Percentiles rank a stretch among this genome's conserved stretches.
Conservation (phyloP, 2,888 invertebrate species). For the Atethmia centrago region DNA sequence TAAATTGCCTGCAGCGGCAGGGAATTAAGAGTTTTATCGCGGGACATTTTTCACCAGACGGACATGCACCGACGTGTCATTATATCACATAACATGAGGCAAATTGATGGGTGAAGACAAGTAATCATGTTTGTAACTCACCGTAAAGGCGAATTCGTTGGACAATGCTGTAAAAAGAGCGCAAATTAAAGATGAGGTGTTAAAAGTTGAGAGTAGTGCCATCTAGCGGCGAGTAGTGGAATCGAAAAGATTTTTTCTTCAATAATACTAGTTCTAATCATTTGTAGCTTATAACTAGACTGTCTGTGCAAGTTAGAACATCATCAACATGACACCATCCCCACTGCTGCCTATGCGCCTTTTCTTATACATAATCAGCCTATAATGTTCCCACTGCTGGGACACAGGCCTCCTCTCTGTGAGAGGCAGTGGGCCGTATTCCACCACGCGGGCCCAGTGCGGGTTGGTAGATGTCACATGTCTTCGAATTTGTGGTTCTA, state of each 20-base stretch:
- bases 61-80: slow-evolving; percentile 62
- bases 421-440: no score
- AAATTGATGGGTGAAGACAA: slow-evolving; percentile 66
- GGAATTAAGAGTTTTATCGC: slow-evolving; percentile 70
- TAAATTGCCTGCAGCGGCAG: slow-evolving; percentile 68
- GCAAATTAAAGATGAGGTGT: slow-evolving; percentile 2
- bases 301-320: background rate
- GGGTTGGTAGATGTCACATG: no score
- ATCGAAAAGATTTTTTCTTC: background rate
- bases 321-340: background rate
- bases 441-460: no score
- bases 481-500: no score
- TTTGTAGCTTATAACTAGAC: background rate
- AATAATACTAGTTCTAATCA: background rate
- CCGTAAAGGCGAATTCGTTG: slow-evolving; percentile 41
- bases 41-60: slow-evolving; percentile 72
- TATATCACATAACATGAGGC: slow-evolving; percentile 62
- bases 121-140: slow-evolving; percentile 54
- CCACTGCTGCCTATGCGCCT: background rate
- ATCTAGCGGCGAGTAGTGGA: slow-evolving; percentile 54
- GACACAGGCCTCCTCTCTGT: no score
- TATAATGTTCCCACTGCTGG: no score
- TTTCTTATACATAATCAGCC: background rate
- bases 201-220: slow-evolving; percentile 36
- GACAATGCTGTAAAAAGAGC: slow-evolving; percentile 43